Conservation (phyloP, 2,888 invertebrate genomes). For the Biston betularia region DNA sequence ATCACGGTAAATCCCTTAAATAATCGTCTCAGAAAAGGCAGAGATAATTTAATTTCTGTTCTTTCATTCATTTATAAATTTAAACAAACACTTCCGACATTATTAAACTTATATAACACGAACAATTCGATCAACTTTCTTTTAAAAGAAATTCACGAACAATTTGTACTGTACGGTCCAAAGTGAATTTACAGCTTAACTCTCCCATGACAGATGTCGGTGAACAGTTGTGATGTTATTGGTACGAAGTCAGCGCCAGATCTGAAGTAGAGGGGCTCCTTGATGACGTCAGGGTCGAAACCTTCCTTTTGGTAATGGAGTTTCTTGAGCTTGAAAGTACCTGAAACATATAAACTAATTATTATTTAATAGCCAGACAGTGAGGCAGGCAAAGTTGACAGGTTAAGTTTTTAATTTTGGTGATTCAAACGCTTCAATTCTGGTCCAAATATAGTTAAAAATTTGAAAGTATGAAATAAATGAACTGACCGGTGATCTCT, state of each 20-base stretch:
- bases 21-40: too few species aligned
- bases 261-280: conserved; percentile 91
- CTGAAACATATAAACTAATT: conserved; percentile 64
- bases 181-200: conserved; percentile 70
- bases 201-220: conserved; percentile 83
- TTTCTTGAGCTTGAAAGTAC: conserved; percentile 98
- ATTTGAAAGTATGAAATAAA: not conserved
- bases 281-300: conserved; percentile 90
- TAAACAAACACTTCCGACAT: not conserved
- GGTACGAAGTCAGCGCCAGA: conserved; percentile 82
- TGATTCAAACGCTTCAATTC: too few species aligned
- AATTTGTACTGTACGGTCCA: conserved; percentile 12
- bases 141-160: conserved; percentile 20
- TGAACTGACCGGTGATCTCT: conserved; percentile 89
- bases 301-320: conserved; percentile 94
- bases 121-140: conserved; percentile 12
- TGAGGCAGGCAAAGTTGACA: too few species aligned
- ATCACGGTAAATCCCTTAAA: too few species aligned
- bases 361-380: too few species aligned
- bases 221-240: conserved; percentile 87
- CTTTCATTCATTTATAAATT: not conserved
- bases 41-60: not conserved
- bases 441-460: not conserved
- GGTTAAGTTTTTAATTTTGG: too few species aligned
- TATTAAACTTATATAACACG: not conserved